phyloP scores from a whole-genome alignment of 1,140 invertebrate genomes.

The Adelges cooleyi region DNA sequence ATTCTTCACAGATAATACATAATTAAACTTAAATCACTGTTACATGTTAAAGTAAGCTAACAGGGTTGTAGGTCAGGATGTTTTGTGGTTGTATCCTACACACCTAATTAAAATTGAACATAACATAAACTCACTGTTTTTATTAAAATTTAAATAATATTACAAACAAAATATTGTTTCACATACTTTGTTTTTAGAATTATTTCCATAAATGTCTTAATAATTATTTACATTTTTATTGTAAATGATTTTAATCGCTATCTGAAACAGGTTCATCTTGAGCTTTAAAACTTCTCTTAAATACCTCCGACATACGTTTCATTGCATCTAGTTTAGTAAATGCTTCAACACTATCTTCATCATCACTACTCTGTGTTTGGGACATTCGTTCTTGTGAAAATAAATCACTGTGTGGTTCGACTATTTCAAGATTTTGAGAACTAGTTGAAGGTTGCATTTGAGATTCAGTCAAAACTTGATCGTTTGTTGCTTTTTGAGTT shows the following conservation, averaged over 20 bases:
- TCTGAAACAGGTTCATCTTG: not conserved
- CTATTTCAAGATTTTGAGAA: not conserved
- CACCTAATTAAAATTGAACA: no score
- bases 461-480: not conserved
- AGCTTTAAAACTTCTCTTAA: slow-evolving; percentile 4
- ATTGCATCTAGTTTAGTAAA: slow-evolving; percentile 6
- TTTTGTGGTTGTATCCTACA: no score
- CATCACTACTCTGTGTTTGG: not conserved
- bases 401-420: not conserved
- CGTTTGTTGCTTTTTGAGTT: not conserved
- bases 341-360: not conserved
- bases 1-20: no score
- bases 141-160: no score
- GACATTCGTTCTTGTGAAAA: not conserved
- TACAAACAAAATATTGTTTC: no score
- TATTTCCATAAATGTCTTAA: no score
- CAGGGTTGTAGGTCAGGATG: no score
- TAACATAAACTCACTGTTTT: no score
- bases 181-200: no score
- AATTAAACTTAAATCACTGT: no score
- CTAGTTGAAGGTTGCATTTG: not conserved
- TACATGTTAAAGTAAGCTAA: no score
- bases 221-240: no score
- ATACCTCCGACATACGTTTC: slow-evolving; percentile 6
- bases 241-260: not conserved